Evolutionary conservation across 2,113 vertebrate species (phyloP).

Genomic region (Rattus rattus): DNA sequence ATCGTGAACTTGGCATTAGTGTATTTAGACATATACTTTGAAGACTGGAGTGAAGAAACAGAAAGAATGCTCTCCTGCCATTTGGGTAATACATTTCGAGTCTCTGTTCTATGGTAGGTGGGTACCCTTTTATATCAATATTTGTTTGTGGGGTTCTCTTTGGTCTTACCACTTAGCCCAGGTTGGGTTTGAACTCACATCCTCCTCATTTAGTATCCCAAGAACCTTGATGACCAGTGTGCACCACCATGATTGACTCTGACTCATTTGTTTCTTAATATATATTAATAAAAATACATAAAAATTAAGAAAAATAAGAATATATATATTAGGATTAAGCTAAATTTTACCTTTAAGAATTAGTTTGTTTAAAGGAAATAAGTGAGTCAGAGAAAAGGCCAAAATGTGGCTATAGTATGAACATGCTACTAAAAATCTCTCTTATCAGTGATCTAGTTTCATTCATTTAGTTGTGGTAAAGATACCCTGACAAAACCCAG

Average conservation of each 20-base stretch:
- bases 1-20: accelerated
- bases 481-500: not conserved
- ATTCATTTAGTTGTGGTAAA: not conserved
- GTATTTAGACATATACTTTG: not conserved
- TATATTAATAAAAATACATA: not conserved
- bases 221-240: not conserved
- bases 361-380: not conserved
- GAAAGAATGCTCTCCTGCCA: accelerated
- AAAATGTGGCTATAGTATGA: no score
- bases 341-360: not conserved
- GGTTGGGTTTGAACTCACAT: not conserved
- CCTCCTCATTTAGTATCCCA: not conserved
- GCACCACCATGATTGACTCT: not conserved
- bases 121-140: not conserved
- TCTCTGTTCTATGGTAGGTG: accelerated
- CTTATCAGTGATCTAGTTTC: not conserved
- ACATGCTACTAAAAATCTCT: not conserved
- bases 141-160: not conserved
- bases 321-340: not conserved
- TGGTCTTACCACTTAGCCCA: not conserved
- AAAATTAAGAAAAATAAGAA: no score
- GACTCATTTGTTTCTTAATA: not conserved
- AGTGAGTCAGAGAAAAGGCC: accelerated
- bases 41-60: not conserved
- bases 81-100: not conserved